A percentile compares a stretch with the other conserved stretches of the same genome.
These are phyloP conservation scores for Mormyrus proboscirostris DNA, from an alignment of 2,797 vertebrate genomes.

Conservation along the genomic window DNA sequence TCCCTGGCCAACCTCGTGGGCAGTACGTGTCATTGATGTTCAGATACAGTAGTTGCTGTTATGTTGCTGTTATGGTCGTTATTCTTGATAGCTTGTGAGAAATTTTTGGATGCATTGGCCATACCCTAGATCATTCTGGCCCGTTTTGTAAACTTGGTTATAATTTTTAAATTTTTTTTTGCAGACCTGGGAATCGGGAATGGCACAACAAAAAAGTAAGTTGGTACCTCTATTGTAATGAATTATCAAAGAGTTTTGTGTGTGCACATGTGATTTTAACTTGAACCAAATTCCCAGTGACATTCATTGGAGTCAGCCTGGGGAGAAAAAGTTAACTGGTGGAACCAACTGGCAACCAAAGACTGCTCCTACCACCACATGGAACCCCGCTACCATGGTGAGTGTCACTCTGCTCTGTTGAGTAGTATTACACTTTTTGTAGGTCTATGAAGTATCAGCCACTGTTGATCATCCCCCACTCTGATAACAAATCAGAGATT, in stretches of 20 bases:
- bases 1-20: constrained; percentile 93
- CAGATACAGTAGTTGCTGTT: background rate
- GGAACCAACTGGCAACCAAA: constrained; percentile 94
- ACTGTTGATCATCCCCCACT: background rate
- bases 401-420: constrained; percentile 36
- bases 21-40: constrained; percentile 69
- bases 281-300: constrained; percentile 63
- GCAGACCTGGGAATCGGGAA: constrained; percentile 92
- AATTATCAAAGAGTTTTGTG: background rate
- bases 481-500: background rate
- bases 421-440: background rate
- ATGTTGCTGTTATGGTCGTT: background rate
- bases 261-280: background rate
- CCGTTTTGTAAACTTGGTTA: background rate
- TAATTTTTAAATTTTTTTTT: background rate
- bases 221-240: background rate
- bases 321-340: constrained; percentile 90
- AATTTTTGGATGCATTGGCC: background rate
- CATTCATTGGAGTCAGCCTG: constrained; percentile 92
- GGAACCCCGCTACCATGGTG: constrained; percentile 90
- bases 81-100: background rate
- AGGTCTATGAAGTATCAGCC: background rate
- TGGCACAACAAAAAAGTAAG: constrained; percentile 89
- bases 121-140: background rate
- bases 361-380: constrained; percentile 84